A percentile compares a stretch with the other conserved stretches of the same genome.
phyloP scores from a whole-genome alignment of 2,797 vertebrate genomes.

The Xyrichtys novacula region DNA sequence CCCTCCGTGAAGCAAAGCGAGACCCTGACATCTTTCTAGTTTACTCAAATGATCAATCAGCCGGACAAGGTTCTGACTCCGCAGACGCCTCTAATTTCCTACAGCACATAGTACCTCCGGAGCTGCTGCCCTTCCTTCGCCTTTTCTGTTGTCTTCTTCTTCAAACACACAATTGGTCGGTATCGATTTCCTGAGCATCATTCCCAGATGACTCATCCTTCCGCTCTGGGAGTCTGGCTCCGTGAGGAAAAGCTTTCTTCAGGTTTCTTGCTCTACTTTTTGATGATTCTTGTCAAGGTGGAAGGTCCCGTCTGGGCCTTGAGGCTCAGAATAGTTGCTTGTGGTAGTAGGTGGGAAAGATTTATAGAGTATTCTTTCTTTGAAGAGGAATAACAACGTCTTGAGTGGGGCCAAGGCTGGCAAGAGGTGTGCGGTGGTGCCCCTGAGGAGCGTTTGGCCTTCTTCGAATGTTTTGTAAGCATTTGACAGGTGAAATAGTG shows the following conservation, averaged over 20 bases:
- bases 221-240: conserved; percentile 50
- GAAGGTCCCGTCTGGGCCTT: conserved; percentile 55
- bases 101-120: conserved; percentile 26
- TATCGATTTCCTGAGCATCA: conserved; percentile 69
- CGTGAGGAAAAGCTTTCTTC: conserved; percentile 50
- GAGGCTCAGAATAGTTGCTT: conserved; percentile 39
- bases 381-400: conserved; percentile 65
- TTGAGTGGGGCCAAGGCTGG: conserved; percentile 74
- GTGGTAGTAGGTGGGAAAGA: conserved; percentile 56
- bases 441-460: conserved; percentile 72
- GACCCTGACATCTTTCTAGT: conserved; percentile 39
- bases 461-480: conserved; percentile 76
- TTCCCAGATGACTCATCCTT: conserved; percentile 73
- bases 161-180: conserved; percentile 68
- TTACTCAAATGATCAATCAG: conserved; percentile 59
- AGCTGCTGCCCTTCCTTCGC: conserved; percentile 33
- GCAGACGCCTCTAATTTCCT: conserved; percentile 55
- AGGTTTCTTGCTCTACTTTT: conserved; percentile 44
- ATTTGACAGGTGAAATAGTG: conserved; percentile 86
- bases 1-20: conserved; percentile 6
- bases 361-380: conserved; percentile 68
- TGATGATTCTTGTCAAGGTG: conserved; percentile 56
- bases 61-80: conserved; percentile 44
- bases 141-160: conserved; percentile 53
- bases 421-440: conserved; percentile 78